Percentiles rank a stretch among this genome's conserved stretches.
phyloP scores from a whole-genome alignment of 2,888 invertebrate genomes.

The Tetramorium bicarinatum region DNA sequence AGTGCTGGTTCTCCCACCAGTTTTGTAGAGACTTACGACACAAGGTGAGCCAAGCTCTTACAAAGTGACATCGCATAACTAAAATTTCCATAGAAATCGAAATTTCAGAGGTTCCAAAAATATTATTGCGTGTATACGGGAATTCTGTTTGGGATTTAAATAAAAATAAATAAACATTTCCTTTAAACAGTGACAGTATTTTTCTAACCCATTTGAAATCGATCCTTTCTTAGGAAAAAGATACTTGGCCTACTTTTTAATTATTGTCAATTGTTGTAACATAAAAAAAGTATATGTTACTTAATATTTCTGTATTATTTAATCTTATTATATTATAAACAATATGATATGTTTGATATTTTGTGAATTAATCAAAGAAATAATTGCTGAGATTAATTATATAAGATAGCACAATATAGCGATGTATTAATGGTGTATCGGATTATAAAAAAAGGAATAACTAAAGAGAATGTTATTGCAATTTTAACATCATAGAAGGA shows the following conservation, averaged over 20 bases:
- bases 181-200: neutral
- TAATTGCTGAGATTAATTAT: neutral
- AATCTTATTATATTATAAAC: neutral
- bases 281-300: neutral
- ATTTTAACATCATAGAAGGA: neutral
- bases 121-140: neutral
- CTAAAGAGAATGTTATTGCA: neutral
- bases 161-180: conserved; percentile 13
- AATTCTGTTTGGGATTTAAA: neutral
- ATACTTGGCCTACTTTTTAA: neutral
- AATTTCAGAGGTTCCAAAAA: conserved; percentile 26
- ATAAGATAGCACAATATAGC: neutral
- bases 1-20: conserved; percentile 94
- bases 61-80: conserved; percentile 18
- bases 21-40: conserved; percentile 93
- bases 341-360: neutral
- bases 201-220: neutral
- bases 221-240: neutral
- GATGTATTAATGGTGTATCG: neutral
- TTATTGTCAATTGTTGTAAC: neutral
- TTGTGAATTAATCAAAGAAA: neutral
- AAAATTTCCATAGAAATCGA: conserved; percentile 44
- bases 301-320: neutral
- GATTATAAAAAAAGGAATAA: neutral
- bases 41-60: conserved; percentile 87